Percentiles rank a stretch among this genome's conserved stretches.
Conservation (phyloP, 2,888 invertebrate genomes). For the Hypena proboscidalis region DNA sequence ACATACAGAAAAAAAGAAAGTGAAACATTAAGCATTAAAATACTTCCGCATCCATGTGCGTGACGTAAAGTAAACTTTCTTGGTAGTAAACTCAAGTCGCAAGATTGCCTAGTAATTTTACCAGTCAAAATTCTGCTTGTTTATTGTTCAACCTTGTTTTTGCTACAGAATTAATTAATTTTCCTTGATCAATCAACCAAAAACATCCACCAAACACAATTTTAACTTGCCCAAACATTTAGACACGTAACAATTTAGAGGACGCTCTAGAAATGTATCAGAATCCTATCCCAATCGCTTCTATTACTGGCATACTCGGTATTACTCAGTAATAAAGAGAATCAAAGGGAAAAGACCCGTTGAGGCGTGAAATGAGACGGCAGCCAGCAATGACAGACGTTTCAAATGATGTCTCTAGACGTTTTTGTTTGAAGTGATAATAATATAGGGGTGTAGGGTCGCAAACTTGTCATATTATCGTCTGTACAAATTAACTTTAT, state of each 20-base stretch:
- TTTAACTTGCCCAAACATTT: not conserved
- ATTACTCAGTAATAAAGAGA: constrained; percentile 64
- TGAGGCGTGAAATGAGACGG: constrained; percentile 70
- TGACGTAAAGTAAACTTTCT: too few species aligned
- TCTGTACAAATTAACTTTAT: too few species aligned
- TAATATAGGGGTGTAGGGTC: constrained; percentile 15
- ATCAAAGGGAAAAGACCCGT: constrained; percentile 62
- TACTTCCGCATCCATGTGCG: too few species aligned
- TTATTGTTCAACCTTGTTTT: too few species aligned
- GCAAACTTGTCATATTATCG: constrained; percentile 10
- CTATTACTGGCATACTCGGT: constrained; percentile 34
- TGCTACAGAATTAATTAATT: too few species aligned
- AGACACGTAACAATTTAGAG: constrained; percentile 17
- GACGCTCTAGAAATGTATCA: constrained; percentile 22
- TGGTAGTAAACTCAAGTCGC: too few species aligned
- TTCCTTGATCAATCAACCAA: too few species aligned
- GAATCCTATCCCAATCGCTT: constrained; percentile 29
- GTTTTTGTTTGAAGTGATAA: constrained; percentile 42
- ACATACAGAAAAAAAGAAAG: too few species aligned
- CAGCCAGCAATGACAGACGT: constrained; percentile 62
- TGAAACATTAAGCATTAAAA: too few species aligned
- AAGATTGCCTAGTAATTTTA: too few species aligned
- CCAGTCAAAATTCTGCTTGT: too few species aligned
- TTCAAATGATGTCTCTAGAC: constrained; percentile 48
- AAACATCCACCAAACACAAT: too few species aligned